These are phyloP conservation scores for roundworm (Caenorhabditis elegans) DNA, from an alignment of 1,140 invertebrate genomes.

Conservation along the genomic window WBcel235 BX284602.5:11003001-11003500, in stretches of 20 bases:
- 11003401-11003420: no score
- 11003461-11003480: neutral
- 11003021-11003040: neutral
- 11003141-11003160: constrained; percentile 57
- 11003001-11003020: neutral
- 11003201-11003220: constrained; percentile 59
- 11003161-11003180: constrained; percentile 66
- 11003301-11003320: no score
- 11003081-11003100: constrained; percentile 50
- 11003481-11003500: neutral
- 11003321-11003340: neutral
- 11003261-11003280: no score
- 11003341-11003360: no score
- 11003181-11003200: constrained; percentile 62
- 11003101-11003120: constrained; percentile 59
- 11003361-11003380: no score
- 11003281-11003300: no score
- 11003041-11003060: constrained; percentile 28
- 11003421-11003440: neutral
- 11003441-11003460: neutral
- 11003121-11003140: constrained; percentile 57
- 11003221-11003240: constrained; percentile 38
- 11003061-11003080: constrained; percentile 39
- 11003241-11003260: constrained; percentile 28
- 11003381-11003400: no score